These are phyloP conservation scores for Mustela nigripes DNA, from an alignment of 2,113 vertebrate genomes.

Conservation along the genomic window DNA sequence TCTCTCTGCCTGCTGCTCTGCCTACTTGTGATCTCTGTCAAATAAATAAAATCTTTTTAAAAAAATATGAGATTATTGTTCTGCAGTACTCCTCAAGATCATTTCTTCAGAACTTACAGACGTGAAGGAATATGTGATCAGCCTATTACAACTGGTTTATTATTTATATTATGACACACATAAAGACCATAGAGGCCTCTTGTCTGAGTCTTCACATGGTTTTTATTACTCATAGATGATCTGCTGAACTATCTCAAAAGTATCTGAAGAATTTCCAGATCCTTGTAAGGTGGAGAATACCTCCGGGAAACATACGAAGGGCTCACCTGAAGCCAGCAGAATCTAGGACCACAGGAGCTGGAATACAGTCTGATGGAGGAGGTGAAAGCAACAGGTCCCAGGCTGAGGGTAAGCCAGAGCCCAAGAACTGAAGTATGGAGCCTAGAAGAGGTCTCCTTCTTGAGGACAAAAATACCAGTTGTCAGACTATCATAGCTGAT, in stretches of 20 bases:
- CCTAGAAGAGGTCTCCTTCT: background rate
- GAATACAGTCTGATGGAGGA: fast-evolving
- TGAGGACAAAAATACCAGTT: background rate
- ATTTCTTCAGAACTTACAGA: background rate
- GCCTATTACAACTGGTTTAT: background rate
- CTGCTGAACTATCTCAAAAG: background rate
- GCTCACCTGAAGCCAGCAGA: background rate
- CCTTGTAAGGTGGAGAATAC: background rate
- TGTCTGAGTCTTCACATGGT: background rate
- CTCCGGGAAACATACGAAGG: background rate
- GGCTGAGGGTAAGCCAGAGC: too few relatives aligned
- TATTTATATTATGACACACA: background rate
- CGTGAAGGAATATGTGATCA: background rate
- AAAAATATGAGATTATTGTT: background rate
- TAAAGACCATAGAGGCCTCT: background rate
- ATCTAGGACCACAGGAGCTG: background rate
- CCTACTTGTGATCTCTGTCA: too few relatives aligned
- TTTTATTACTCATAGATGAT: background rate
- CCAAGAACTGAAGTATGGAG: background rate
- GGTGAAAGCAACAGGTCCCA: fast-evolving
- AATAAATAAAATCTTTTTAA: too few relatives aligned
- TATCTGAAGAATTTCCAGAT: background rate
- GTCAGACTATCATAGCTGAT: background rate
- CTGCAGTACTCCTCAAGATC: background rate
- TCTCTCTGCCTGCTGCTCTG: too few relatives aligned